Percentiles rank a stretch among this genome's conserved stretches.
These are phyloP conservation scores for Galerucella nymphaeae DNA, from an alignment of 2,888 invertebrate genomes.

Conservation along the genomic window DNA sequence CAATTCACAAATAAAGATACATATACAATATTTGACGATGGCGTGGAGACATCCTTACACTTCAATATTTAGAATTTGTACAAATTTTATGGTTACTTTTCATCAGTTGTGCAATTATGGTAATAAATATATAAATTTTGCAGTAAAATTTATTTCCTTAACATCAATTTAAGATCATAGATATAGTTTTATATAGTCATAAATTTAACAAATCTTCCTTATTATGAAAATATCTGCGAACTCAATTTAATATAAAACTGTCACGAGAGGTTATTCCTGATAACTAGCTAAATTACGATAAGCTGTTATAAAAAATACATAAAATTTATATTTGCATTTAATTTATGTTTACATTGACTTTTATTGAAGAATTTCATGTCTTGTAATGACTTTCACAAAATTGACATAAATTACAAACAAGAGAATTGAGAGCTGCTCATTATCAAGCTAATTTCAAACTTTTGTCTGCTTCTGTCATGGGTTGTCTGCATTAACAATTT, in stretches of 20 bases:
- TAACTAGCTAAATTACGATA: not conserved
- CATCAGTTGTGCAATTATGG: not conserved
- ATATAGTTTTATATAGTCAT: conserved; percentile 12
- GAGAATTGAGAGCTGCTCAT: not conserved
- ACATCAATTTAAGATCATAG: conserved; percentile 5
- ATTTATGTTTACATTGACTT: not conserved
- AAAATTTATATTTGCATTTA: not conserved
- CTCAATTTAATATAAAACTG: conserved; percentile 12
- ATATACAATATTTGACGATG: too few relatives aligned
- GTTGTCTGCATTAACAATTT: too few relatives aligned
- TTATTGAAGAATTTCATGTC: not conserved
- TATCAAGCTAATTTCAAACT: too few relatives aligned
- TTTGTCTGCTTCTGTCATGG: too few relatives aligned
- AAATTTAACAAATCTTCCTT: conserved; percentile 1
- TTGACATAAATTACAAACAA: not conserved
- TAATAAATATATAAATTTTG: not conserved
- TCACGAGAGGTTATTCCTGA: conserved; percentile 13
- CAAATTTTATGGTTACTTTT: not conserved
- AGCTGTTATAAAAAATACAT: not conserved
- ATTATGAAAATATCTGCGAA: conserved; percentile 3
- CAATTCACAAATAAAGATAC: too few relatives aligned
- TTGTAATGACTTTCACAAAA: not conserved
- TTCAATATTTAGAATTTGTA: not conserved
- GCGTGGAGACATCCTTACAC: not conserved
- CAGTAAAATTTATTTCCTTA: not conserved